Base-by-base conservation (phyloP, 2,888 invertebrate species). In the Pediacus dermestoides region DNA sequence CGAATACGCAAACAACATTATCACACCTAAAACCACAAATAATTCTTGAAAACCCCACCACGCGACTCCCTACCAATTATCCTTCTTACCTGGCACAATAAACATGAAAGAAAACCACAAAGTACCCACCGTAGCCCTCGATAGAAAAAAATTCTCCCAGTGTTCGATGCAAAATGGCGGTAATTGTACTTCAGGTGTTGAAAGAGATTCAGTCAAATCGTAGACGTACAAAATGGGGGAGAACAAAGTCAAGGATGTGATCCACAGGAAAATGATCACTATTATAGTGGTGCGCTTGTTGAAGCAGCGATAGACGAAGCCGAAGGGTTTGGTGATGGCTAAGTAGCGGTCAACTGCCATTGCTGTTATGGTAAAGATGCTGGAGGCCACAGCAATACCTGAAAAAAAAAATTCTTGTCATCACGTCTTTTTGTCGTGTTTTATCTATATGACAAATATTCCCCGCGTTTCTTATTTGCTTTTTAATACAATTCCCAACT, bases 381-480 rank as follows among this genome's bases (percentile, higher is more conserved):
- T 85, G 1, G 85, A 82, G 0, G 84, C 82, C 2, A 86, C 86
- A n/a, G 85, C 80, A 14, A 85, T 81, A 36, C 84, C 85, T 85
- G 70, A 51, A 70, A 60, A 14, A 48, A 44, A 50, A 46, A 44
- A 35, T 13, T 39, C 13, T 21, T 11, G n/a, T n/a, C n/a, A n/a
- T n/a, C n/a, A n/a, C n/a, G n/a, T n/a, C n/a, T n/a, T n/a, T n/a
- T n/a, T n/a, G n/a, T n/a, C n/a, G n/a, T n/a, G n/a, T n/a, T n/a
- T n/a, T n/a, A n/a, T n/a, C n/a, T n/a, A n/a, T n/a, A n/a, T n/a
- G n/a, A n/a, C n/a, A n/a, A n/a, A n/a, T n/a, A n/a, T n/a, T n/a
- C n/a, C n/a, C n/a, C n/a, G n/a, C n/a, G n/a, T n/a, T n/a, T n/a
- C n/a, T n/a, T n/a, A n/a, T n/a, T n/a, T n/a, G n/a, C n/a, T n/a